These are phyloP conservation scores for Eumerus sabulonum DNA, from an alignment of 2,888 invertebrate species.

Conservation along the genomic window DNA sequence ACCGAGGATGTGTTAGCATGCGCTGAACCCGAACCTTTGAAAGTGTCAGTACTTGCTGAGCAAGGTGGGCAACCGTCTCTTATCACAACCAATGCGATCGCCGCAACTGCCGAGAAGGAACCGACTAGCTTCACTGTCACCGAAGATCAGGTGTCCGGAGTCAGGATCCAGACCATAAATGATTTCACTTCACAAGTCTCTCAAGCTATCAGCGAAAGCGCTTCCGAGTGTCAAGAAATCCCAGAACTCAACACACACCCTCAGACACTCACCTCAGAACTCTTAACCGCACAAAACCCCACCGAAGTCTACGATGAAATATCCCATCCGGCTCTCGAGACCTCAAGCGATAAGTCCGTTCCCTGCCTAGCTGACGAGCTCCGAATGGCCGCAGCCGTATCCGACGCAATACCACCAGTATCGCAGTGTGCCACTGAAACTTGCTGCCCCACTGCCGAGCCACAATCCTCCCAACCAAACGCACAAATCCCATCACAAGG, in stretches of 20 bases:
- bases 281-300: constrained; percentile 50
- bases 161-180: constrained; percentile 23
- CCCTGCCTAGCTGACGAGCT: constrained; percentile 54
- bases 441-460: constrained; percentile 29
- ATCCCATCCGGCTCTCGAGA: constrained; percentile 36
- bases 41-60: too few species aligned
- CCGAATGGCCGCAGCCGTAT: constrained; percentile 30
- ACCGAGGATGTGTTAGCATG: too few species aligned
- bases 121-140: neutral
- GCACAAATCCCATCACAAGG: constrained; percentile 57
- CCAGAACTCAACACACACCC: constrained; percentile 15
- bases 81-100: too few species aligned
- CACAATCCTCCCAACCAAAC: constrained; percentile 27
- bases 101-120: too few species aligned
- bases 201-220: constrained; percentile 31
- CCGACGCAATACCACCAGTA: neutral
- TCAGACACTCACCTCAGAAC: constrained; percentile 35
- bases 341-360: constrained; percentile 16
- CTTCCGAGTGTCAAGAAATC: constrained; percentile 5
- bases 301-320: constrained; percentile 46
- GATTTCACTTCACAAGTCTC: constrained; percentile 34
- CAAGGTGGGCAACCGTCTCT: too few species aligned
- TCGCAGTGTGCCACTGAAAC: constrained; percentile 30
- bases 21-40: too few species aligned
- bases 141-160: constrained; percentile 32